These are phyloP conservation scores for Tetranychus cinnabarinus DNA, from an alignment of 1,140 invertebrate genomes.

Conservation along the genomic window DNA sequence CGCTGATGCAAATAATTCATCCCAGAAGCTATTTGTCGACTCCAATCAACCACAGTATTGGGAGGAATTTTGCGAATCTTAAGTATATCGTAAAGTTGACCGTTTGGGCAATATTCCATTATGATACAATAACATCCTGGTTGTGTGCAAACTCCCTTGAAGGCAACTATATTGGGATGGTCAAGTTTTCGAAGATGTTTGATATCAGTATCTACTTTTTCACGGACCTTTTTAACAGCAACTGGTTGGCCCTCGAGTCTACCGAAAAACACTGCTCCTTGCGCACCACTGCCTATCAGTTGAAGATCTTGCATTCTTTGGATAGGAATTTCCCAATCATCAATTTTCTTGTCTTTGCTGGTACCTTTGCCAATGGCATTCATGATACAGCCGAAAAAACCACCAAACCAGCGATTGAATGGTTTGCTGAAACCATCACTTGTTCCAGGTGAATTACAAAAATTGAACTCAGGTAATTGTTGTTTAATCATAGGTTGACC, in stretches of 20 bases:
- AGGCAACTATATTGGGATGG: constrained; percentile 87
- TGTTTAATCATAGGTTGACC: background rate
- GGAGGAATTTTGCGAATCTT: constrained; percentile 54
- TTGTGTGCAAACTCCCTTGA: constrained; percentile 77
- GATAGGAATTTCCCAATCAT: constrained; percentile 86
- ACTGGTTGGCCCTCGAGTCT: constrained; percentile 37
- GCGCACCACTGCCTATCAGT: constrained; percentile 82
- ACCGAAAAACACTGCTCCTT: constrained; percentile 84
- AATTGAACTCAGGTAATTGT: background rate
- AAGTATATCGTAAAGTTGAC: constrained; percentile 72
- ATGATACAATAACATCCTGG: constrained; percentile 84
- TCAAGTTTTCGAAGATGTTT: constrained; percentile 77
- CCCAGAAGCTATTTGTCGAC: constrained; percentile 78
- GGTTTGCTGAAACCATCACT: background rate
- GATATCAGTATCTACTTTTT: constrained; percentile 82
- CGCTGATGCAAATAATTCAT: constrained; percentile 89
- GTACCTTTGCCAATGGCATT: constrained; percentile 52
- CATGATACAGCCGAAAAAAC: constrained; percentile 57
- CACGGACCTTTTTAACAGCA: constrained; percentile 85
- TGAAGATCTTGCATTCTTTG: constrained; percentile 69
- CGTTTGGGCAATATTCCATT: constrained; percentile 93
- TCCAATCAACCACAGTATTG: constrained; percentile 60
- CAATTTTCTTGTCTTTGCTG: constrained; percentile 5
- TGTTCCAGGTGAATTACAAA: background rate
- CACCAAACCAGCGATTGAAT: constrained; percentile 42